Conservation (phyloP, 2,888 invertebrate species). For the Ennomos quercinarius region DNA sequence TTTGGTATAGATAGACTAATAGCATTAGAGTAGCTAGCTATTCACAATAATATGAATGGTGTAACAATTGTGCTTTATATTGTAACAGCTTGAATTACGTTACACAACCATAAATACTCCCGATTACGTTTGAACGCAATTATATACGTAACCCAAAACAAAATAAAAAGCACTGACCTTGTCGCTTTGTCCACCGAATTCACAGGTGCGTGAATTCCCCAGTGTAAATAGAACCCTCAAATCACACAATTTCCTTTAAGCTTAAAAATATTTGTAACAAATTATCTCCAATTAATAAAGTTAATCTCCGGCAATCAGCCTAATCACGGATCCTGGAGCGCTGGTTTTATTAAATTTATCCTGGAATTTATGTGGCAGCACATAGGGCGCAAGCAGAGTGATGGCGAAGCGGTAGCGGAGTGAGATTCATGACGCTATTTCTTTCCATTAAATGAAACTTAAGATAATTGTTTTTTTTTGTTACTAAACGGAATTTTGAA, state of each 20-base stretch:
- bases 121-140: too few species aligned
- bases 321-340: constrained; percentile 26
- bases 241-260: constrained; percentile 21
- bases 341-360: constrained; percentile 31
- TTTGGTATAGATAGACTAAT: too few species aligned
- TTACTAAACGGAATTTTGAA: too few species aligned
- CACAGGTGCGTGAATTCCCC: constrained; percentile 11
- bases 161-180: not conserved
- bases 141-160: not conserved
- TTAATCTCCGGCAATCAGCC: constrained; percentile 32
- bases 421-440: too few species aligned
- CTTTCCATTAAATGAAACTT: too few species aligned
- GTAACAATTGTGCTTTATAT: too few species aligned
- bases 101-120: too few species aligned
- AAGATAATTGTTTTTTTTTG: too few species aligned
- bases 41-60: too few species aligned
- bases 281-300: constrained; percentile 35
- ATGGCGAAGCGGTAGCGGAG: constrained; percentile 1
- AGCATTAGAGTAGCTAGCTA: too few species aligned
- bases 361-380: constrained; percentile 14
- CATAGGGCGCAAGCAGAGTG: not conserved
- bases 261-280: constrained; percentile 34
- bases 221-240: constrained; percentile 20
- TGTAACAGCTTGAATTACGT: too few species aligned
- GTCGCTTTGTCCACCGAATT: not conserved